Conservation (phyloP, 2,888 invertebrate genomes). For the Liopterus haemorrhoidalis region DNA sequence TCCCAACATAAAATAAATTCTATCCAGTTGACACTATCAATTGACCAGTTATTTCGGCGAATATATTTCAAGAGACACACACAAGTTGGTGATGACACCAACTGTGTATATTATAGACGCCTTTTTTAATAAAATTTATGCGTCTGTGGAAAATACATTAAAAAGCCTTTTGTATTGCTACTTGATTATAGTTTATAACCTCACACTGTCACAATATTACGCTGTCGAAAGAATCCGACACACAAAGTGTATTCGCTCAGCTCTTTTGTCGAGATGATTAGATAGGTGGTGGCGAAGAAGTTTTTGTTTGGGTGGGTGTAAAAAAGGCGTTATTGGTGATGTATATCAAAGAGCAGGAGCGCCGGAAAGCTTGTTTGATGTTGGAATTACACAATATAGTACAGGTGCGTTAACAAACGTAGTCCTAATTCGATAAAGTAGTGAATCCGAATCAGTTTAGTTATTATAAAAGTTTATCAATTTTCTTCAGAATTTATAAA, state of each 20-base stretch:
- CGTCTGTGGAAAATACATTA: constrained; percentile 3
- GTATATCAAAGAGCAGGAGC: too few relatives aligned
- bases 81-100: constrained; percentile 1
- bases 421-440: too few relatives aligned
- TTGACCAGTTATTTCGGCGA: background rate
- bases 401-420: too few relatives aligned
- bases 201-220: constrained; percentile 20
- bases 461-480: too few relatives aligned
- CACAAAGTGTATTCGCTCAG: constrained; percentile 1
- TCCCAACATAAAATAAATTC: background rate
- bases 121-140: constrained; percentile 4
- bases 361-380: too few relatives aligned
- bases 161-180: constrained; percentile 16
- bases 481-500: too few relatives aligned
- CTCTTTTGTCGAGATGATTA: background rate
- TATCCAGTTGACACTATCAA: background rate
- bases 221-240: constrained; percentile 17
- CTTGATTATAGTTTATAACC: constrained; percentile 21
- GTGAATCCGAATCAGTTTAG: too few relatives aligned
- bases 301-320: background rate
- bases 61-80: background rate
- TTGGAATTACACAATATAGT: too few relatives aligned
- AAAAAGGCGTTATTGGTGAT: constrained; percentile 5
- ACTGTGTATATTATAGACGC: too few relatives aligned
- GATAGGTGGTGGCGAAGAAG: background rate